Conservation (phyloP, 1,140 invertebrate genomes). For the Philopotamus ludificatus region DNA sequence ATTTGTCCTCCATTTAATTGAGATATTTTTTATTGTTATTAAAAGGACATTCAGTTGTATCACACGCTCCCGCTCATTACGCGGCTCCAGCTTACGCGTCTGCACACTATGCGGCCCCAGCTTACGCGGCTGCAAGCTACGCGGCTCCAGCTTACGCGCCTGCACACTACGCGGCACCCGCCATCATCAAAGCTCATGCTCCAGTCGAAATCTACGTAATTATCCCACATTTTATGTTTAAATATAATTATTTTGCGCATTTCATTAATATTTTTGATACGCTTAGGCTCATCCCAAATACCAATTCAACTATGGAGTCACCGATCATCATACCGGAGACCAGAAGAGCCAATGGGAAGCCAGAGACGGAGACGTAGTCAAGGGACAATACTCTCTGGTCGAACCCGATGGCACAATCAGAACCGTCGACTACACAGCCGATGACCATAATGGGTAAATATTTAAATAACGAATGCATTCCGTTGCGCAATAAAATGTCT, state of each 20-base stretch:
- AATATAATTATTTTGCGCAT: neutral
- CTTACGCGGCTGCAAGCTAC: conserved; percentile 24
- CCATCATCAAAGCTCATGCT: conserved; percentile 34
- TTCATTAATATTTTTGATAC: neutral
- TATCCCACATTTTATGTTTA: neutral
- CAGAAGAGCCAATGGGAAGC: conserved; percentile 56
- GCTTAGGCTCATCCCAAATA: conserved; percentile 53
- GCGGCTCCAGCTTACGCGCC: conserved; percentile 33
- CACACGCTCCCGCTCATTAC: conserved; percentile 23
- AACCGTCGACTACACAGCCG: conserved; percentile 57
- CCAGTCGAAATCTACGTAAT: conserved; percentile 40
- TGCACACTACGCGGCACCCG: conserved; percentile 27
- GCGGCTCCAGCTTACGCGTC: conserved; percentile 33
- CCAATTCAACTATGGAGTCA: conserved; percentile 56
- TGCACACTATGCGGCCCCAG: conserved; percentile 20
- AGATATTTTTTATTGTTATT: neutral
- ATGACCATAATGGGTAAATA: conserved; percentile 54
- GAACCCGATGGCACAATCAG: conserved; percentile 59
- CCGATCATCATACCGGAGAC: conserved; percentile 55
- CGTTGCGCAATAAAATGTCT: too few species aligned
- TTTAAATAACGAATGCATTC: too few species aligned
- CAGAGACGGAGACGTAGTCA: conserved; percentile 56
- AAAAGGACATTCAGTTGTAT: conserved; percentile 30
- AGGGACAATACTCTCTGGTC: conserved; percentile 58
- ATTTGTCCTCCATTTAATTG: too few species aligned